Evolutionary conservation across 2,888 invertebrate genomes (phyloP), one percentile per base, ranked within the genome.

Genomic region (Julus scandinavius): DNA sequence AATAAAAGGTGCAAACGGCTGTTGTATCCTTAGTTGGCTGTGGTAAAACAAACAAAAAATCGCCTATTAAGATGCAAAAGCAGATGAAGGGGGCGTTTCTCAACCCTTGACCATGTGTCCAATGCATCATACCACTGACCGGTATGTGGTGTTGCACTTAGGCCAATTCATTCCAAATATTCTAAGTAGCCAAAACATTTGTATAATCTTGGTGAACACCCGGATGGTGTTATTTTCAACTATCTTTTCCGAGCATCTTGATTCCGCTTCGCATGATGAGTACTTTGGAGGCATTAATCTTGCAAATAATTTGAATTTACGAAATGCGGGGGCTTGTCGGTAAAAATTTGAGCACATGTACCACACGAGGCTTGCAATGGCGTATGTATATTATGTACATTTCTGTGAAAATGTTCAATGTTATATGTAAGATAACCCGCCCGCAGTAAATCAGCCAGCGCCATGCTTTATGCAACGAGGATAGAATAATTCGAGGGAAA

Each of bases 401-500:
- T n/a, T 63, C 6, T 20, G 63, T 17, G 63, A 20, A n/a, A 15
- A 63, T 63, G 1, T n/a, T 63, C 63, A 63, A 63, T n/a, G 63
- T 63, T 63, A 1, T 4, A 54, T 58, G 4, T 7, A 9, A 63
- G 63, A 63, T 63, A 63, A 63, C 63, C 63, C 63, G 20, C 7
- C n/a, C 63, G 17, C 63, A n/a, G 20, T 63, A 63, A 63, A 63
- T 63, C 63, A 63, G 20, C 63, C 63, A 17, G 58, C 20, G n/a
- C 5, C 63, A 63, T n/a, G 63, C 63, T 63, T 63, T 63, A n/a
- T 63, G 20, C 17, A 17, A 63, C 20, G 63, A 63, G 20, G 63
- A 63, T 63, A 15, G 7, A n/a, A 63, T 20, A 63, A 63, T 63
- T 63, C 63, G 63, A n/a, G 63, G 63, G 63, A 63, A 63, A 63